Conservation (phyloP, 2,113 vertebrate species). For the Cavia porcellus region DNA sequence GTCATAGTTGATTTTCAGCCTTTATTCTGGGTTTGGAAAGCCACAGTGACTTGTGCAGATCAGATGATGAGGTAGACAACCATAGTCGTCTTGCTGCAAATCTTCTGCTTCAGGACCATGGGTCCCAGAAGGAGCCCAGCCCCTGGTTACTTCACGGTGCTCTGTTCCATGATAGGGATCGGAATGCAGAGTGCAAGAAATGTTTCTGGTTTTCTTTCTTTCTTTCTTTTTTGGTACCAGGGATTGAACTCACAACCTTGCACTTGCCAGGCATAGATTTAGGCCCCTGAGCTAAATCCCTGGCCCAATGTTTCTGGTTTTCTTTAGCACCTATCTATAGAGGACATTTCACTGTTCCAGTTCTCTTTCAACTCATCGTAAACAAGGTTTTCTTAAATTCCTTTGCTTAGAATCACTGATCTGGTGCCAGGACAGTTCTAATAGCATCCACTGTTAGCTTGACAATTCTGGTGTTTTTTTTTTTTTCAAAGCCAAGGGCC, state of each 20-base stretch:
- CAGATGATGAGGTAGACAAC: background rate
- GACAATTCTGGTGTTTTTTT: background rate
- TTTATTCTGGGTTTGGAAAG: background rate
- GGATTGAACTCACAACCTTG: no score
- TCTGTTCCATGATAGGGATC: background rate
- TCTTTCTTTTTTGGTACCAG: no score
- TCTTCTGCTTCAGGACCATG: background rate
- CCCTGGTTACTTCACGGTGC: background rate
- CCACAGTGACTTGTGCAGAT: background rate
- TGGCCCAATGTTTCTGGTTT: background rate
- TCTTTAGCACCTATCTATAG: background rate
- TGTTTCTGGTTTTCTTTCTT: no score
- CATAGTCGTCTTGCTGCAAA: accelerated
- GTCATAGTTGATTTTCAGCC: background rate
- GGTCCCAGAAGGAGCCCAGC: background rate
- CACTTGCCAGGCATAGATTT: no score
- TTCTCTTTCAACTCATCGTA: background rate
- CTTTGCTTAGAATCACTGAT: background rate
- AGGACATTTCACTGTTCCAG: background rate
- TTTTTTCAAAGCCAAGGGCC: background rate
- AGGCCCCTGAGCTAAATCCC: no score
- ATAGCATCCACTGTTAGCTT: background rate
- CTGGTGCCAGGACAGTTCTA: background rate
- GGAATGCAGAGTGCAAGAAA: background rate
- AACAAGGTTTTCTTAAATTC: background rate